Percentiles rank a stretch among this genome's conserved stretches.
Evolutionary conservation across 2,888 invertebrate species (phyloP).

Genomic region (Eupithecia abbreviata): DNA sequence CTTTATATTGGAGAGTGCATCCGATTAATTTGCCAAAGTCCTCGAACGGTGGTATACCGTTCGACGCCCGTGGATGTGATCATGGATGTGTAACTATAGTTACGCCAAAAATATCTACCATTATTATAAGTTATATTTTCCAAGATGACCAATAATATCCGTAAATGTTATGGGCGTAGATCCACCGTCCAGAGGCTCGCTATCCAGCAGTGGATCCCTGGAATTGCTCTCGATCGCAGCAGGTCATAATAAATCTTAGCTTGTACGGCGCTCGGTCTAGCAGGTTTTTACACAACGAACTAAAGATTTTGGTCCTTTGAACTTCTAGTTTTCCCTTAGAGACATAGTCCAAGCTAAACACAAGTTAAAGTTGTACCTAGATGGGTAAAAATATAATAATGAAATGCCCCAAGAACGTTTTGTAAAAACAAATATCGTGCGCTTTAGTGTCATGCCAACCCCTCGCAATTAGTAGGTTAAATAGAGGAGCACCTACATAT

Average conservation of each 20-base stretch:
- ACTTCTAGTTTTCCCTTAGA: background rate
- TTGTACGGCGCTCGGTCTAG: constrained; percentile 54
- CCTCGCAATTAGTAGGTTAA: constrained; percentile 40
- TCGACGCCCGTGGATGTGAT: too few species aligned
- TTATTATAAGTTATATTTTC: background rate
- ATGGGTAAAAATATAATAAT: background rate
- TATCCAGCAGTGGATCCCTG: constrained; percentile 78
- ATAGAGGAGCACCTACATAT: constrained; percentile 22
- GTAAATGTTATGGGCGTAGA: constrained; percentile 68
- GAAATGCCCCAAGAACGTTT: constrained; percentile 6
- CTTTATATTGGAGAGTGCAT: too few species aligned
- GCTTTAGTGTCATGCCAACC: constrained; percentile 37
- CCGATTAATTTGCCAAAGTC: too few species aligned
- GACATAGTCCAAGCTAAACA: background rate
- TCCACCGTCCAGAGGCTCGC: constrained; percentile 85
- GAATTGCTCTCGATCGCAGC: constrained; percentile 82
- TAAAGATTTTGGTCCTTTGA: background rate
- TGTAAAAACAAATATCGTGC: constrained; percentile 27
- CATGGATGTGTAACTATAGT: too few species aligned
- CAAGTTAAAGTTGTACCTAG: background rate
- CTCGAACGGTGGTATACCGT: too few species aligned
- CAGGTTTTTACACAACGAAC: constrained; percentile 35
- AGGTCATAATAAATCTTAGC: constrained; percentile 83
- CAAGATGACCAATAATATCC: background rate
- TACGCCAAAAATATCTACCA: background rate